Percentiles rank a stretch among this genome's conserved stretches.
Evolutionary conservation across 2,888 invertebrate genomes (phyloP).

Genomic region (Thecophora atra): DNA sequence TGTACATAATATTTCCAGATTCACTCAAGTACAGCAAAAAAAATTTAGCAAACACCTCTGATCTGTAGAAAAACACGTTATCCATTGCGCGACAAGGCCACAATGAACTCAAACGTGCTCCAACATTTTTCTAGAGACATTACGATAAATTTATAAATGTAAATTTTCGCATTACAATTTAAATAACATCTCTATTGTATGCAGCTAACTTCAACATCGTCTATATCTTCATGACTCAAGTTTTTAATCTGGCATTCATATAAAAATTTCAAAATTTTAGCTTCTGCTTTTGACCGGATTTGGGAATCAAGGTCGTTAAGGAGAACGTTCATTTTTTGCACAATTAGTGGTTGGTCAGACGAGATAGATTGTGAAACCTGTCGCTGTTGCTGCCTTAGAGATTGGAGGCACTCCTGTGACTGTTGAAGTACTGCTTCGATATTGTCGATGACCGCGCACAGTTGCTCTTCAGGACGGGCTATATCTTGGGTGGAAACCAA

Average conservation of each 20-base stretch:
- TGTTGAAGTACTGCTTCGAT: slow-evolving; percentile 57
- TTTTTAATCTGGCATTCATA: slow-evolving; percentile 61
- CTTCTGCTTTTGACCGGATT: slow-evolving; percentile 54
- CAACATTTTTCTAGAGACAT: neutral
- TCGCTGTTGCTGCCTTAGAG: slow-evolving; percentile 45
- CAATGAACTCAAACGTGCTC: neutral
- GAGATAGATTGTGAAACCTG: slow-evolving; percentile 33
- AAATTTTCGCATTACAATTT: neutral
- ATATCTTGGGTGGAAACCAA: neutral
- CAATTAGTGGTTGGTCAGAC: slow-evolving; percentile 45
- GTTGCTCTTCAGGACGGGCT: slow-evolving; percentile 47
- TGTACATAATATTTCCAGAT: too few species aligned
- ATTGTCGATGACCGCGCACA: slow-evolving; percentile 53
- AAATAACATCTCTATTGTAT: neutral
- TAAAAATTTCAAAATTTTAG: slow-evolving; percentile 58
- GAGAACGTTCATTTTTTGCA: slow-evolving; percentile 47
- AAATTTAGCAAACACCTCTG: too few species aligned
- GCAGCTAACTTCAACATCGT: slow-evolving; percentile 52
- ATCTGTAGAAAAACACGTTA: slow-evolving; percentile 68
- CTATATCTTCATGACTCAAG: slow-evolving; percentile 56
- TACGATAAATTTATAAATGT: neutral
- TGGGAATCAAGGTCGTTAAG: slow-evolving; percentile 51
- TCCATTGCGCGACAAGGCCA: slow-evolving; percentile 68
- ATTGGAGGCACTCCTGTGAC: slow-evolving; percentile 53
- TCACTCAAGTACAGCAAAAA: too few species aligned